Evolutionary conservation across 2,113 vertebrate species (phyloP).

Genomic region (Ivindomyrus marchei): DNA sequence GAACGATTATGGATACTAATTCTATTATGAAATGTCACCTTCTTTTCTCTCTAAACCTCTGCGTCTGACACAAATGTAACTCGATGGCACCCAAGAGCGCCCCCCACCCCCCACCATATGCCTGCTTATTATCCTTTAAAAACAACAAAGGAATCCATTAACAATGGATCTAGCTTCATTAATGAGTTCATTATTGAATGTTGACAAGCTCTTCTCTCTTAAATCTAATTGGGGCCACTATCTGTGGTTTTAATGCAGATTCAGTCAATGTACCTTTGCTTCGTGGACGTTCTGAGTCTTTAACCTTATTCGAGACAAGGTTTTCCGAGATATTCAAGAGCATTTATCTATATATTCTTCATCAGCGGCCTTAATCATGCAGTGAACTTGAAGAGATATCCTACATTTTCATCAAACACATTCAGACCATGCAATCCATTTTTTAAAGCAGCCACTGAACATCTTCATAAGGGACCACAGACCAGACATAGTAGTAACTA

Average conservation of each 20-base stretch:
- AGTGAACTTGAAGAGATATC: neutral
- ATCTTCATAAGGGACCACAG: neutral
- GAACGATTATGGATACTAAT: neutral
- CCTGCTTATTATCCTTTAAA: neutral
- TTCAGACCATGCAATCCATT: neutral
- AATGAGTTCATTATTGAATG: constrained; percentile 16
- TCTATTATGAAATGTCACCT: neutral
- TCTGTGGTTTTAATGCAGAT: neutral
- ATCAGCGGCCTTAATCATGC: neutral
- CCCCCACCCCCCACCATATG: neutral
- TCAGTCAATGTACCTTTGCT: neutral
- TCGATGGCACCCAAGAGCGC: neutral
- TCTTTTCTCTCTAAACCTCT: neutral
- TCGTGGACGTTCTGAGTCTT: neutral
- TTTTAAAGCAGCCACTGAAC: neutral
- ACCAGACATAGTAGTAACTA: neutral
- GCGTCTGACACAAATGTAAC: neutral
- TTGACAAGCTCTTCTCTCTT: constrained; percentile 7
- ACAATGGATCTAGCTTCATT: neutral
- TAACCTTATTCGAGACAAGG: neutral
- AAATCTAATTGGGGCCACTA: neutral
- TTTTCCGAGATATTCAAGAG: neutral
- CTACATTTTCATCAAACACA: neutral
- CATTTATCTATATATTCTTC: neutral
- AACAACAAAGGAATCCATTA: neutral